A percentile compares a stretch with the other conserved stretches of the same genome.
These are phyloP conservation scores for Sebastiscus tertius DNA, from an alignment of 2,797 vertebrate species.

Conservation along the genomic window DNA sequence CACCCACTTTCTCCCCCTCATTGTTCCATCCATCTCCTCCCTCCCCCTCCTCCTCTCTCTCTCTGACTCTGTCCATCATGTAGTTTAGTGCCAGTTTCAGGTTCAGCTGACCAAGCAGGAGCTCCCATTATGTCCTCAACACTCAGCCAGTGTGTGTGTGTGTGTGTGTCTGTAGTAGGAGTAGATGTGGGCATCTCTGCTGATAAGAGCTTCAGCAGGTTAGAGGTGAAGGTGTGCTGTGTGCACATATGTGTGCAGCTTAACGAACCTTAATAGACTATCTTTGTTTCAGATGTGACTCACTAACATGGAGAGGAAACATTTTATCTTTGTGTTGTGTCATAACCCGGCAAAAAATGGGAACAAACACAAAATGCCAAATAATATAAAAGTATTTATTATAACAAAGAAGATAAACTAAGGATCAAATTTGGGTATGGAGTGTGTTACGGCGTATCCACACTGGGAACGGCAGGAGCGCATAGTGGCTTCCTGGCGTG, in stretches of 20 bases:
- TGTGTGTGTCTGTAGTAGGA: not conserved
- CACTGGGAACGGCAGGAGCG: too few relatives aligned
- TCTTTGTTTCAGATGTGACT: not conserved
- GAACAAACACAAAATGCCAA: too few relatives aligned
- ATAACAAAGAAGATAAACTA: too few relatives aligned
- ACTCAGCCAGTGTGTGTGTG: conserved; percentile 34
- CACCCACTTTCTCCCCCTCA: too few relatives aligned
- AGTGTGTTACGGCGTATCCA: too few relatives aligned
- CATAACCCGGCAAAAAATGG: too few relatives aligned
- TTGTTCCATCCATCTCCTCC: conserved; percentile 1
- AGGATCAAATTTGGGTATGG: too few relatives aligned
- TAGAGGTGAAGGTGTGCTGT: not conserved
- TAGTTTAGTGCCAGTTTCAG: conserved; percentile 73
- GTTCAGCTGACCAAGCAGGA: conserved; percentile 77
- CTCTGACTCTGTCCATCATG: conserved; percentile 42
- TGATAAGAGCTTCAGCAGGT: too few relatives aligned
- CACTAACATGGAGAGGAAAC: too few relatives aligned
- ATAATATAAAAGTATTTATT: too few relatives aligned
- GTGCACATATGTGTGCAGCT: not conserved
- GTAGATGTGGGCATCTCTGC: not conserved
- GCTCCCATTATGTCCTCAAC: conserved; percentile 55
- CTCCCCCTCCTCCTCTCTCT: not conserved
- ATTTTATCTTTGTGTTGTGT: too few relatives aligned
- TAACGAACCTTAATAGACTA: not conserved
- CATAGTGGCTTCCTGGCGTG: too few relatives aligned